Base-by-base conservation (phyloP, 1,140 invertebrate species). In the Bombus impatiens region DNA sequence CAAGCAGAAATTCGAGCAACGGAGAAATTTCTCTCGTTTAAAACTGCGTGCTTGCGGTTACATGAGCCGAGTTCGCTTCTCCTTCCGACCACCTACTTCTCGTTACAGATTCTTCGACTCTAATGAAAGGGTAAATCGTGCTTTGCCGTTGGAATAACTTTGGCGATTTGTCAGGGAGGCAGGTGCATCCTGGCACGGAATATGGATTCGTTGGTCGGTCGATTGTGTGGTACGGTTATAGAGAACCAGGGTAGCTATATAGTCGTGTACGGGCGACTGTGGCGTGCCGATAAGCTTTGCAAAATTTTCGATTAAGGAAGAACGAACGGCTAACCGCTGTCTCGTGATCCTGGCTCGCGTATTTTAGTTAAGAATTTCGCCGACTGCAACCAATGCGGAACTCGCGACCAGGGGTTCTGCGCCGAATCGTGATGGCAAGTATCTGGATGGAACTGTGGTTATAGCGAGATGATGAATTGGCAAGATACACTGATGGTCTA, bases 121-220 rank as follows among this genome's bases (percentile, higher is more conserved):
- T 89, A 89, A 89, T 70, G 88, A 87, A 82, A 82, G 85, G 85
- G 70, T 68, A 78, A 78, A 89, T 87, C 82, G 82, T 74, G 78
- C 74, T 65, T 67, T 40, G 35, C 68, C 74, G 28, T 32, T 47
- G 62, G 62, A 84, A 87, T 90, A 89, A 90, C 87, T 84, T 89
- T 10, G 71, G 47, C 53, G 84, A 91, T 91, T 89, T 82, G 88
- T 90, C 85, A 81, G 85, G 44, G 53, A 87, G 86, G 78, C 90
- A 87, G 89, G 90, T 84, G 87, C 86, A 90, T 92, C 86, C 91
- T 92, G 92, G 92, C 84, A 93, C 92, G 87, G 89, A 89, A 87
- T 93, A 92, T 93, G 89, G 92, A 92, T 93, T 92, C 85, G 86
- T 76, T 65, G 81, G 67, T 67, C 86, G 89, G 70, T 89, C 80